phyloP scores from a whole-genome alignment of 2,888 invertebrate genomes.

The Pyrgus malvae region DNA sequence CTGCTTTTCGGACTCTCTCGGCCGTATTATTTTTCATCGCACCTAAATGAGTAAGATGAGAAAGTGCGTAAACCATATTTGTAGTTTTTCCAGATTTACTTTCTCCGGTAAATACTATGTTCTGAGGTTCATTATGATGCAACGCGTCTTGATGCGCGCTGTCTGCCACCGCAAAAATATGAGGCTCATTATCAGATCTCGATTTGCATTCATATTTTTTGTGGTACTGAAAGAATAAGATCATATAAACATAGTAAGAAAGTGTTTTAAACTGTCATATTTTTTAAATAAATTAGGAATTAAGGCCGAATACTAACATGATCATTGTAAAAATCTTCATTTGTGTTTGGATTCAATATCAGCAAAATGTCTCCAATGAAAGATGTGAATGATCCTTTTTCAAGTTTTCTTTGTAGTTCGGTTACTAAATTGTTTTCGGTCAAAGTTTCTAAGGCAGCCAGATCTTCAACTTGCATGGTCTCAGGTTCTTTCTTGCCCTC shows the following conservation, averaged over 20 bases:
- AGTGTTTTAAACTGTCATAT: no score
- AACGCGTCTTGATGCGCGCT: constrained; percentile 94
- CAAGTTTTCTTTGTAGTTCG: constrained; percentile 85
- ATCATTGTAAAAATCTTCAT: constrained; percentile 86
- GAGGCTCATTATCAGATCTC: constrained; percentile 94
- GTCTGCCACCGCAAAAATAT: constrained; percentile 94
- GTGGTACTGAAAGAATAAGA: constrained; percentile 84
- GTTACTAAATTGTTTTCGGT: constrained; percentile 87
- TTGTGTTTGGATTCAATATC: constrained; percentile 89
- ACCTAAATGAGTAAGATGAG: constrained; percentile 91
- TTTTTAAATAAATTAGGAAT: no score
- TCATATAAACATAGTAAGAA: no score
- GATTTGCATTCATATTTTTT: constrained; percentile 91
- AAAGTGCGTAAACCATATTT: constrained; percentile 88
- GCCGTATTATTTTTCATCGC: constrained; percentile 86
- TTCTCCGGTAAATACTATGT: constrained; percentile 94
- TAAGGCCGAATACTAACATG: constrained; percentile 70
- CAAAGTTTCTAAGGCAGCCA: constrained; percentile 88
- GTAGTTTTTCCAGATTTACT: constrained; percentile 95
- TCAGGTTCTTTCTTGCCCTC: constrained; percentile 83
- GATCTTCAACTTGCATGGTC: constrained; percentile 90
- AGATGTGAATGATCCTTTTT: constrained; percentile 86
- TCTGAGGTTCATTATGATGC: constrained; percentile 93
- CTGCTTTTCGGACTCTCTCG: constrained; percentile 85
- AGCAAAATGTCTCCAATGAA: constrained; percentile 91